Evolutionary conservation across 2,113 vertebrate genomes (phyloP), one percentile per base, ranked within the genome.

Genomic region (Chaenocephalus aceratus): DNA sequence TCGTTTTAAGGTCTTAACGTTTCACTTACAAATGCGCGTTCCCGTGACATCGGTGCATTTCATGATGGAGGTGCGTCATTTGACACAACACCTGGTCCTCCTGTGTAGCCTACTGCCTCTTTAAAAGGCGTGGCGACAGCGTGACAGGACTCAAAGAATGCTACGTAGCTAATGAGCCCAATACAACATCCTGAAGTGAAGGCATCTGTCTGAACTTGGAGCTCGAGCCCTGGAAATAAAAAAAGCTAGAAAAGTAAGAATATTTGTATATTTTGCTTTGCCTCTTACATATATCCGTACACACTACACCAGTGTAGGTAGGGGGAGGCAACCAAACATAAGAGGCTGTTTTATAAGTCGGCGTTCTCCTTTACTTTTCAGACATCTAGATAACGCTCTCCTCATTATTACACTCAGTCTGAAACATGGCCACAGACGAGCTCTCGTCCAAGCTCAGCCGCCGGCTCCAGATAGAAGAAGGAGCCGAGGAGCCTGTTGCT

Each of bases 371-470:
- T 23, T 21, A 36, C 5, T 16, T 16, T 13, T 21, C 16, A 18
- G 34, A n/a, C 7, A 14, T 41, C 46, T 6, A n/a, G 10, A 46
- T 48, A 56, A 41, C 41, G 18, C 26, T 8, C 21, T 14, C 8
- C 8, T 41, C 0, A 10, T 45, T 15, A 30, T 48, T 34, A 79
- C 21, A 2, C 21, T 26, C 51, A 4, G 21, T 34, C 14, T 69
- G 52, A 93, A 94, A 83, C 36, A 97, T 97, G 96, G 97, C 96
- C 88, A 90, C 95, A 54, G 94, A 97, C 84, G 96, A 96, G 93
- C 88, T 97, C 75, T 95, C 96, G 72, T 93, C 88, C 71, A 97
- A 96, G 87, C 95, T 97, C 79, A 94, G 77, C 91, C 96, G 96
- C 10, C 94, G 96, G 54, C 92, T 97, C 76, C 93, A 96, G 89